Base-by-base conservation (phyloP, 2,113 vertebrate genomes). In the Neopipo cinnamomea region DNA sequence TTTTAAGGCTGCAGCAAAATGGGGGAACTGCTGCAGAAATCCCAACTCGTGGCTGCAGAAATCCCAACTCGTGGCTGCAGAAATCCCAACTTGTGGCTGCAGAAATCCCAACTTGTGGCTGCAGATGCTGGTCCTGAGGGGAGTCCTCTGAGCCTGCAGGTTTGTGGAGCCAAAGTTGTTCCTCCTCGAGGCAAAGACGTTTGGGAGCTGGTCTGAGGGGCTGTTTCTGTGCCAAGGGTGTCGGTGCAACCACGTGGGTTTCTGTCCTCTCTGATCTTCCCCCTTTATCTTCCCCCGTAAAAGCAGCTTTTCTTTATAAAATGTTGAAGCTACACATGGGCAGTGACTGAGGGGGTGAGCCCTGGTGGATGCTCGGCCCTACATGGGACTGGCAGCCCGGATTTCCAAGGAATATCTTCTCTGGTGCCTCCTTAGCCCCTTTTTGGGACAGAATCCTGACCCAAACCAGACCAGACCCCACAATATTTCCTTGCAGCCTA, bases 71-170 rank as follows among this genome's bases (percentile, higher is more conserved):
- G n/a, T n/a, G n/a, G n/a, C n/a, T n/a, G n/a, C n/a, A n/a, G n/a
- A n/a, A n/a, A n/a, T n/a, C n/a, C n/a, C n/a, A n/a, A n/a, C n/a
- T n/a, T n/a, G n/a, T n/a, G n/a, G 47, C 41, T 27, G 53, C 42
- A 47, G 62, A n/a, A 49, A 68, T 39, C n/a, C 25, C 5, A 42
- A 16, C 8, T 22, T 10, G 44, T 6, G 75, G 66, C 59, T 1
- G 2, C 42, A 3, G 70, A 8, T 53, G 63, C 58, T 13, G 68
- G 24, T 81, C 70, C 63, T 2, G 30, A n/a, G 35, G 35, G 73
- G 8, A 28, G 9, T 27, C 1, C 1, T 1, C 12, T 1, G 27
- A 65, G 21, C 65, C 55, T 4, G 1, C 7, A 0, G 37, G 28
- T 28, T 9, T 15, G 10, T 20, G 53, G 47, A 33, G 65, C 76